Conservation (phyloP, 2,797 vertebrate species). For the Lutjanus argentimaculatus region DNA sequence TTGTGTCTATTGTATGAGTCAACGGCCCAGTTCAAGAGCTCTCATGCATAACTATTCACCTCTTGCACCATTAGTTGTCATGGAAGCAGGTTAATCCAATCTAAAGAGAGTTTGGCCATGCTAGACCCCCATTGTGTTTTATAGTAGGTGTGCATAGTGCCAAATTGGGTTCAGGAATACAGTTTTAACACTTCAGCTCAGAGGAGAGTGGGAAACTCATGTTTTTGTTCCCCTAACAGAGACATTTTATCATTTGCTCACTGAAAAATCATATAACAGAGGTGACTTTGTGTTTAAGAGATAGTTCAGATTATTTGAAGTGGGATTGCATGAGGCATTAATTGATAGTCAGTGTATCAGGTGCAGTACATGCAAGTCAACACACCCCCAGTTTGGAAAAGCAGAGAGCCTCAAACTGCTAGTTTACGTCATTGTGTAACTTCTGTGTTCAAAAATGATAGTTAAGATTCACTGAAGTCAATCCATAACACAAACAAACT, state of each 20-base stretch:
- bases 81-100: constrained; percentile 60
- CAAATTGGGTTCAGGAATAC: constrained; percentile 36
- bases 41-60: constrained; percentile 38
- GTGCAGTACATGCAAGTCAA: no score
- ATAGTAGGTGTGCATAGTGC: constrained; percentile 10
- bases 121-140: constrained; percentile 29
- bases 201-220: constrained; percentile 1
- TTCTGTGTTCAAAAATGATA: no score
- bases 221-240: constrained; percentile 2
- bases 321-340: no score
- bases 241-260: constrained; percentile 7
- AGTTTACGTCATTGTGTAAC: no score
- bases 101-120: constrained; percentile 37
- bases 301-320: no score
- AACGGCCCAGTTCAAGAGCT: constrained; percentile 49
- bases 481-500: no score
- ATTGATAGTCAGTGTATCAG: no score
- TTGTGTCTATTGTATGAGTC: constrained; percentile 29
- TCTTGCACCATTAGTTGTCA: constrained; percentile 51
- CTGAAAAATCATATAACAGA: constrained; percentile 18
- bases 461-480: no score
- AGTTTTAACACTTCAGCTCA: constrained; percentile 39
- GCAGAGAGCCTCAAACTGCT: no score
- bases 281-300: not conserved
- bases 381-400: no score